Evolutionary conservation across 2,888 invertebrate genomes (phyloP), one percentile per base, ranked within the genome.

Genomic region (Eudasyphora cyanicolor): DNA sequence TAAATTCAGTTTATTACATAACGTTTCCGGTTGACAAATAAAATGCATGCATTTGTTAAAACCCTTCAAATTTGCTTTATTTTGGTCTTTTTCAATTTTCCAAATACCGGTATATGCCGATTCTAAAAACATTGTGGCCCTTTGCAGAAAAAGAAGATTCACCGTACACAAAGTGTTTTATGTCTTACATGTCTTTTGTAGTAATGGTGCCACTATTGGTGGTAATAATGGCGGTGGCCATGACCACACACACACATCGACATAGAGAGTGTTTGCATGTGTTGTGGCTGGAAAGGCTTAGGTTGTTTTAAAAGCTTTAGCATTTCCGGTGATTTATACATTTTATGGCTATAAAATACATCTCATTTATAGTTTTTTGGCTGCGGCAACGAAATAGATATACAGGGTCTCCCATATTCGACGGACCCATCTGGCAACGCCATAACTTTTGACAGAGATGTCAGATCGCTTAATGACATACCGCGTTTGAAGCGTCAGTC

Each of bases 281-380:
- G 14, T 35, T 32, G 21, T 29, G 62, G 62, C 79, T 80, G 76
- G 77, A 77, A 83, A 77, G 76, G 64, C 74, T 83, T 80, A 75
- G 77, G 62, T 80, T 75, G 74, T 77, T 80, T 80, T 80, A 83
- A 80, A 82, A 82, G 82, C 82, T 76, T 82, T 73, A 57, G 80
- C 70, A 83, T 83, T 80, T 80, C 80, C 77, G 54, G 82, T 82
- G 82, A 82, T 79, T 82, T 82, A 82, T 82, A 51, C 60, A 38
- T 73, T 69, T 79, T 79, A 42, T 76, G 76, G 73, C 21, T 76
- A 76, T 51, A 79, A 82, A 77, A 79, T 10, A 82, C 57, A 71
- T 71, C 49, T 17, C 35, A 21, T 67, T 67, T 67, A n/a, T 64
- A 32, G 17, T 35, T 51, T 51, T 19, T 51, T 51, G 51, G 51